Percentiles rank a stretch among this genome's conserved stretches.
phyloP scores from a whole-genome alignment of 2,797 vertebrate species.

The Simalia tracyae region DNA sequence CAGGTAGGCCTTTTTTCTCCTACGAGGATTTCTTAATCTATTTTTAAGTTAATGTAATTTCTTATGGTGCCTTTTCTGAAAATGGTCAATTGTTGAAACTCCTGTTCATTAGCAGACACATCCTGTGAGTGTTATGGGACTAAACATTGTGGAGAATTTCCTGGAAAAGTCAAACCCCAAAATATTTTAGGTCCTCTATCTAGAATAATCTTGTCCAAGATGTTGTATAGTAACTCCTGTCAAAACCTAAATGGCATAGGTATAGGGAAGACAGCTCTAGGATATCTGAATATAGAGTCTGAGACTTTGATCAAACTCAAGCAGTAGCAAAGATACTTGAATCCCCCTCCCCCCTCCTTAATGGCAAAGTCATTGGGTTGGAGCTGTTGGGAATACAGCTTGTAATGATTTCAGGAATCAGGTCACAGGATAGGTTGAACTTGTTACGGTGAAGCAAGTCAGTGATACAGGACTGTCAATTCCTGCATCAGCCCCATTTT shows the following conservation, averaged over 20 bases:
- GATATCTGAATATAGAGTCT: not conserved
- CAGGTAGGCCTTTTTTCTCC: constrained; percentile 71
- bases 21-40: not conserved
- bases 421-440: not conserved
- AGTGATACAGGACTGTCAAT: not conserved
- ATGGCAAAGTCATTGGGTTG: not conserved
- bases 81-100: not conserved
- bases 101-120: not conserved
- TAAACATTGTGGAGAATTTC: not conserved
- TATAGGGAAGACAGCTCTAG: not conserved
- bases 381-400: not conserved
- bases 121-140: not conserved
- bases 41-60: not conserved
- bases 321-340: not conserved
- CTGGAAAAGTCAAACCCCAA: not conserved
- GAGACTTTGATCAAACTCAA: not conserved
- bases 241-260: not conserved
- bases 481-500: not conserved
- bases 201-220: not conserved
- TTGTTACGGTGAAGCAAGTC: not conserved
- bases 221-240: not conserved
- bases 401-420: not conserved
- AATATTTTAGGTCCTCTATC: not conserved
- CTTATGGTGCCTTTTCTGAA: not conserved
- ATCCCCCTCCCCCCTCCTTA: not conserved